Conservation (phyloP, 2,113 vertebrate species). For the Podarcis raffonei region DNA sequence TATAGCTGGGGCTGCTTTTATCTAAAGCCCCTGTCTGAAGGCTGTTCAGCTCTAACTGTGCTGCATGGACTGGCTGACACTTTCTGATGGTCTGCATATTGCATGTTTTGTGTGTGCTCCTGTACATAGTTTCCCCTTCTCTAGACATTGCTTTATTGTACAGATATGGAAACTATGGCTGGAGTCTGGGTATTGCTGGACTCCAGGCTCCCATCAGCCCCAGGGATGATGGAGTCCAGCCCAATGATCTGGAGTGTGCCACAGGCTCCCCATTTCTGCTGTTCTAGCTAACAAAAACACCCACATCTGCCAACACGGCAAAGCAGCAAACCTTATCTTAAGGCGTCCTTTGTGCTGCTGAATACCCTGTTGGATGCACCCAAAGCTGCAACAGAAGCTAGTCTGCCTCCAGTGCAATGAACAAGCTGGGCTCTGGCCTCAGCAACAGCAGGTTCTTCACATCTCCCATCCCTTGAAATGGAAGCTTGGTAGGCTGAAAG, state of each 20-base stretch:
- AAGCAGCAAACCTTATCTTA: not conserved
- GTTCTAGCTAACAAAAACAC: not conserved
- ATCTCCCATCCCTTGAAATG: not conserved
- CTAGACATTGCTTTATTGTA: not conserved
- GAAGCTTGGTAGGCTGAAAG: not conserved
- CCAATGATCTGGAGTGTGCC: too few species aligned
- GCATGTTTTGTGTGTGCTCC: too few species aligned
- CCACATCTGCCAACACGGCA: not conserved
- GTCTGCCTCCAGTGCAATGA: too few species aligned
- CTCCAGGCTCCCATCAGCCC: too few species aligned
- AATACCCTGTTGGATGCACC: not conserved
- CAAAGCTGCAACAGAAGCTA: not conserved
- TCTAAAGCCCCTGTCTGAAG: not conserved
- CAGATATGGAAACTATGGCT: too few species aligned
- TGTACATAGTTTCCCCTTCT: too few species aligned
- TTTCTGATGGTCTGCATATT: not conserved
- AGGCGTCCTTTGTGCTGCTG: not conserved
- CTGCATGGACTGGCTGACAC: not conserved
- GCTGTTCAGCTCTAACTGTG: not conserved
- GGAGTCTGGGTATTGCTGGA: too few species aligned
- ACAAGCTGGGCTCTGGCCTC: not conserved
- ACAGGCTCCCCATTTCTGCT: too few species aligned
- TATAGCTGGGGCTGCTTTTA: not conserved
- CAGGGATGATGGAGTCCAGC: too few species aligned
- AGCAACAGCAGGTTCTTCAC: not conserved